Base-by-base conservation (phyloP, 2,888 invertebrate genomes). In the Diaperis boleti region DNA sequence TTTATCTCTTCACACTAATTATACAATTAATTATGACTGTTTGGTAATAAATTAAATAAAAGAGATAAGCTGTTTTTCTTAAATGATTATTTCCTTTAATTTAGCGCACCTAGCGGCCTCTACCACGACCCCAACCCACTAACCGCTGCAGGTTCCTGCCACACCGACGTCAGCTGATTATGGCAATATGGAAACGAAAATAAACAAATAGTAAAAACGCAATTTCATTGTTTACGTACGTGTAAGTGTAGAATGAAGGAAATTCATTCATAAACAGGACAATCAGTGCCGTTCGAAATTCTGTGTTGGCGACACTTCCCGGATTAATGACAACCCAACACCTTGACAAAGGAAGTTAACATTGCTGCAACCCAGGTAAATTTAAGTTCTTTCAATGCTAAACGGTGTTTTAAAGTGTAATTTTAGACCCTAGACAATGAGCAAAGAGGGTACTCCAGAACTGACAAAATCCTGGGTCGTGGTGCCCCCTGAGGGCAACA, bases 401-500 rank as follows among this genome's bases (percentile, higher is more conserved):
- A 10, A 35, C 1, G 3, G 1, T 7, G 14, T 39, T 15, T 8
- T 3, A 7, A n/a, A 13, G 13, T 15, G 2, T 39, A 39, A 39
- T 42, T 35, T 42, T 35, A 44, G 37, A 26, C 47, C 45, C 15
- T 33, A 63, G 63, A 59, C 47, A 45, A 63, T 63, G 63, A 47
- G 54, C 10, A 44, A 59, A 8, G 45, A 29, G 13, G 18, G 17
- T 11, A 49, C n/a, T 26, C 37, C 59, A 1, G 59, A 59, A 11
- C n/a, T 47, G n/a, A 47, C 59, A 15, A 64, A 60, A 31, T 64
- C 64, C 15, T 64, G 64, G 64, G 50, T 59, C n/a, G 31, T 64
- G 18, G 55, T 64, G 20, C 45, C 42, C 18, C 8, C 26, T 7
- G 13, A 11, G 1, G 31, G 10, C 1, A 42, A 42, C 10, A 8